Percentiles rank a stretch among this genome's conserved stretches.
phyloP scores from a whole-genome alignment of 2,888 invertebrate genomes.

The Lysandra coridon region DNA sequence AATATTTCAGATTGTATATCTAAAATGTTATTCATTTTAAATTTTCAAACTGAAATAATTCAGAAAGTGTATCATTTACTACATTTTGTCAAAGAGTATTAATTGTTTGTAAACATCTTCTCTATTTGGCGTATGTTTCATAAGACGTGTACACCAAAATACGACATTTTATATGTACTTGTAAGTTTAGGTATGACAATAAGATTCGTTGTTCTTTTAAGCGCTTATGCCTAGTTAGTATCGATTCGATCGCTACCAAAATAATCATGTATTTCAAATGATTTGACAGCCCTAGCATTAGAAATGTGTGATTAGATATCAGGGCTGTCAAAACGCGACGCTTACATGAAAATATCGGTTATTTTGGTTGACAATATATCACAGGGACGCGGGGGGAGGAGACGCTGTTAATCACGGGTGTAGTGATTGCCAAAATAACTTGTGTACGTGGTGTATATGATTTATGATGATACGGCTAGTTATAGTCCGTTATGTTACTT shows the following conservation, averaged over 20 bases:
- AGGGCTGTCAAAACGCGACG: slow-evolving; percentile 4
- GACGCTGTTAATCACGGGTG: slow-evolving; percentile 59
- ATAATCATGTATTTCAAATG: neutral
- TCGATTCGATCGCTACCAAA: neutral
- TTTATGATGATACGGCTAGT: slow-evolving; percentile 59
- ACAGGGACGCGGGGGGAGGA: slow-evolving; percentile 50
- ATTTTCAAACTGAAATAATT: too few species aligned
- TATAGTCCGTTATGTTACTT: slow-evolving; percentile 34
- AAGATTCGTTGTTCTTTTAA: neutral
- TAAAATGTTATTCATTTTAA: too few species aligned
- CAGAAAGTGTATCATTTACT: too few species aligned
- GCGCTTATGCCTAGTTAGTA: neutral
- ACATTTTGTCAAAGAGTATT: too few species aligned
- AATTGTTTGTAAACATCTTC: too few species aligned
- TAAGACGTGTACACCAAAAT: too few species aligned
- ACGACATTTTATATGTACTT: too few species aligned
- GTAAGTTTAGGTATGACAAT: too few species aligned
- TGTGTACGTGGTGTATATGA: slow-evolving; percentile 63
- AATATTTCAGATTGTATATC: too few species aligned
- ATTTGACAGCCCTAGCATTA: slow-evolving; percentile 13
- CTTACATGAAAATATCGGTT: slow-evolving; percentile 49
- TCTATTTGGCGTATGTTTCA: too few species aligned
- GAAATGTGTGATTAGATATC: neutral
- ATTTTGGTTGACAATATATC: slow-evolving; percentile 72
- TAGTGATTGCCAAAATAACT: slow-evolving; percentile 74